phyloP scores from a whole-genome alignment of 2,797 vertebrate genomes.

The Chromobotia macracanthus region DNA sequence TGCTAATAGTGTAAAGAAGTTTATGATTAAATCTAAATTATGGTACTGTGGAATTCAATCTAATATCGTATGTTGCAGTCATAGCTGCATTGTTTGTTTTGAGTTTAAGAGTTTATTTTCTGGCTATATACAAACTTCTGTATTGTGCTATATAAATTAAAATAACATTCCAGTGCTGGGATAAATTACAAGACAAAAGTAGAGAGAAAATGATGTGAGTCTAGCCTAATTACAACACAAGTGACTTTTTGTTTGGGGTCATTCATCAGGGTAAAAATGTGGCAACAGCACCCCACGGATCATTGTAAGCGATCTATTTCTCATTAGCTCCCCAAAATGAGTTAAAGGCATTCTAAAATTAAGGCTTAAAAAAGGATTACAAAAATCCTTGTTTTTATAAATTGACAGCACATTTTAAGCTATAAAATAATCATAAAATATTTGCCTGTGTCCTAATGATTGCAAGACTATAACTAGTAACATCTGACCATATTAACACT shows the following conservation, averaged over 20 bases:
- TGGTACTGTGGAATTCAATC: not conserved
- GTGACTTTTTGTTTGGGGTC: conserved; percentile 48
- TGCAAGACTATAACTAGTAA: not conserved
- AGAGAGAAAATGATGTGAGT: conserved; percentile 10
- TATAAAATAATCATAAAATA: not conserved
- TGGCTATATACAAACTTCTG: conserved; percentile 14
- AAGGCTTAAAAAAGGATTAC: not conserved
- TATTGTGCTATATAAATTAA: conserved; percentile 5
- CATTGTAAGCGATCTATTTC: conserved; percentile 54
- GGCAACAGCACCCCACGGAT: conserved; percentile 46
- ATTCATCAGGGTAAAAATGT: conserved; percentile 49
- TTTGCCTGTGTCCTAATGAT: not conserved
- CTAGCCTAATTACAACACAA: conserved; percentile 36
- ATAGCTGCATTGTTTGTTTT: conserved; percentile 21
- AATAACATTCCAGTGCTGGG: conserved; percentile 21
- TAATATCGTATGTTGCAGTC: not conserved
- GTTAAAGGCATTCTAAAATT: conserved; percentile 30
- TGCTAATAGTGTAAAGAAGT: not conserved
- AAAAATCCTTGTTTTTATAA: conserved; percentile 8
- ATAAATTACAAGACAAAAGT: not conserved
- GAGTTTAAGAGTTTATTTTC: conserved; percentile 7
- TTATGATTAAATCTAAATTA: too few relatives aligned
- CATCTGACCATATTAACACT: not conserved
- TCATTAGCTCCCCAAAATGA: conserved; percentile 45
- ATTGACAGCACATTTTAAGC: conserved; percentile 8